A percentile compares a stretch with the other conserved stretches of the same genome.
Evolutionary conservation across 2,113 vertebrate species (phyloP).

Genomic region (Gymnocephalus cernua): DNA sequence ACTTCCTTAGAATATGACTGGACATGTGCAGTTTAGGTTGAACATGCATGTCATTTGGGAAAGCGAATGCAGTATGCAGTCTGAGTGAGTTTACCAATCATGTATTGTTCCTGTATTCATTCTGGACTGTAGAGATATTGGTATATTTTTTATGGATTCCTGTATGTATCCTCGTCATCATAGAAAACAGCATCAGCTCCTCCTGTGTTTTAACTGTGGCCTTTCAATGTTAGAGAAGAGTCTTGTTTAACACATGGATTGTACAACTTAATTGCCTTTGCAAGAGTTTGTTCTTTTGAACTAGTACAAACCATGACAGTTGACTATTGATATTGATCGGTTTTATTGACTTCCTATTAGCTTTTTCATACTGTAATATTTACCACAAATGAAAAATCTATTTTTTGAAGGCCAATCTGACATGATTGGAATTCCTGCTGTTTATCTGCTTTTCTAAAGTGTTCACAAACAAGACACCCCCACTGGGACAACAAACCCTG

Average conservation of each 20-base stretch:
- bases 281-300: background rate
- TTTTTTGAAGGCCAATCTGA: background rate
- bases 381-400: background rate
- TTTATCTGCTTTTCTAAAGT: background rate
- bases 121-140: background rate
- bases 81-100: background rate
- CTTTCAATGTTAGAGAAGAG: background rate
- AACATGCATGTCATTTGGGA: background rate
- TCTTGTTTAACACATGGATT: background rate
- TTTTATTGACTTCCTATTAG: background rate
- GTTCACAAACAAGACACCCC: too few species aligned
- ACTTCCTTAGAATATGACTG: background rate
- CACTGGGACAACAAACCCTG: too few species aligned
- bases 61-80: background rate
- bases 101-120: background rate
- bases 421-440: background rate
- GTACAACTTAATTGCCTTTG: too few species aligned
- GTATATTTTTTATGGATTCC: background rate
- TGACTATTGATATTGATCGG: background rate
- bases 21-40: background rate
- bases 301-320: background rate
- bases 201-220: background rate
- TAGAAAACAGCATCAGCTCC: background rate
- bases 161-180: background rate
- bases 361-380: background rate